Conservation (phyloP, 2,797 vertebrate species). For the Muscicapa comitata region DNA sequence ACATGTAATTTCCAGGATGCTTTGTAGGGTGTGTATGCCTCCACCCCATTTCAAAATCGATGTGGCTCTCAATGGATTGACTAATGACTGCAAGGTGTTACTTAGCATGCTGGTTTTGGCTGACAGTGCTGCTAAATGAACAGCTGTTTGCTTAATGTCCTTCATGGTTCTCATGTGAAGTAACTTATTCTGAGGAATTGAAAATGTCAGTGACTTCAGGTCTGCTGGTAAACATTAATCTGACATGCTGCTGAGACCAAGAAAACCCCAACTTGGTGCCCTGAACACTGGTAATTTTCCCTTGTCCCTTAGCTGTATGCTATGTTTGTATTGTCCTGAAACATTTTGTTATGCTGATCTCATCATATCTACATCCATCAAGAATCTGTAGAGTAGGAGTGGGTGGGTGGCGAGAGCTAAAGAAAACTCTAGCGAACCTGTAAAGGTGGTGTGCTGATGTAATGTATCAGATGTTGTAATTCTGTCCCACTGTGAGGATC, state of each 20-base stretch:
- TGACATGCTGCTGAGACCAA: background rate
- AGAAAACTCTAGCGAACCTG: background rate
- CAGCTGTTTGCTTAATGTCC: constrained; percentile 31
- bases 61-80: constrained; percentile 54
- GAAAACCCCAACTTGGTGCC: background rate
- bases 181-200: background rate
- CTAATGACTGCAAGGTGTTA: constrained; percentile 59
- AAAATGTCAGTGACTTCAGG: background rate
- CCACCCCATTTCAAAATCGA: constrained; percentile 65
- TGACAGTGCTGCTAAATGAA: constrained; percentile 6
- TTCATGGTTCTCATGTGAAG: constrained; percentile 17
- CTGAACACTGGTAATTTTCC: background rate
- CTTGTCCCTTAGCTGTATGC: background rate
- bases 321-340: background rate
- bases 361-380: background rate
- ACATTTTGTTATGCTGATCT: background rate
- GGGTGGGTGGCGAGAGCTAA: background rate
- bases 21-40: constrained; percentile 51
- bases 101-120: constrained; percentile 40
- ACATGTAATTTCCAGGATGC: constrained; percentile 62
- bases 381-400: background rate
- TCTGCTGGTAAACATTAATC: background rate
- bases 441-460: background rate
- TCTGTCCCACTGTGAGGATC: background rate
- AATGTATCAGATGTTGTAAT: background rate